Evolutionary conservation across 1,140 invertebrate species (phyloP).

Genomic region (Cherax destructor): DNA sequence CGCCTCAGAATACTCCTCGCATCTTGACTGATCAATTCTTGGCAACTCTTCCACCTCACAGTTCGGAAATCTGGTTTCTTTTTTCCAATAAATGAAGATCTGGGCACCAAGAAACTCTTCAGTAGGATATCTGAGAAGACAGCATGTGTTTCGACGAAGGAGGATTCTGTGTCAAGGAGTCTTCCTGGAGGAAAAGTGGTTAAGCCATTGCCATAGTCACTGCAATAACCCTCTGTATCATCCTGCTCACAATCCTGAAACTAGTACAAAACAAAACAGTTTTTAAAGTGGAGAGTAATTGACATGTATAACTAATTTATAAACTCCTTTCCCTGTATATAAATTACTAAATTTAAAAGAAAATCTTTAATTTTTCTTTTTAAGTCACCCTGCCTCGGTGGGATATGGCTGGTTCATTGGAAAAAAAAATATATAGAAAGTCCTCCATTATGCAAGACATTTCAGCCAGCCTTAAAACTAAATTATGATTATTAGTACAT

Average conservation of each 20-base stretch:
- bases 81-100: background rate
- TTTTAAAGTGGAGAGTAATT: no score
- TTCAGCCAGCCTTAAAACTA: no score
- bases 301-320: no score
- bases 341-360: no score
- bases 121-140: background rate
- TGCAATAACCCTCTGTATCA: background rate
- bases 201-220: background rate
- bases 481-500: no score
- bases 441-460: no score
- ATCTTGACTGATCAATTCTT: background rate
- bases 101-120: background rate
- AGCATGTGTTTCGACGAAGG: background rate
- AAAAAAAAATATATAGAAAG: no score
- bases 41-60: background rate
- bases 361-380: no score
- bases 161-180: background rate
- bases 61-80: background rate
- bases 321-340: no score
- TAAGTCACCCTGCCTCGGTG: no score
- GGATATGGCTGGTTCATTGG: no score
- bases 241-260: conserved; percentile 4
- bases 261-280: no score
- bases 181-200: background rate
- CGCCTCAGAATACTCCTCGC: background rate